These are phyloP conservation scores for Tenualosa thibaudeaui DNA, from an alignment of 2,797 vertebrate genomes.

Conservation along the genomic window DNA sequence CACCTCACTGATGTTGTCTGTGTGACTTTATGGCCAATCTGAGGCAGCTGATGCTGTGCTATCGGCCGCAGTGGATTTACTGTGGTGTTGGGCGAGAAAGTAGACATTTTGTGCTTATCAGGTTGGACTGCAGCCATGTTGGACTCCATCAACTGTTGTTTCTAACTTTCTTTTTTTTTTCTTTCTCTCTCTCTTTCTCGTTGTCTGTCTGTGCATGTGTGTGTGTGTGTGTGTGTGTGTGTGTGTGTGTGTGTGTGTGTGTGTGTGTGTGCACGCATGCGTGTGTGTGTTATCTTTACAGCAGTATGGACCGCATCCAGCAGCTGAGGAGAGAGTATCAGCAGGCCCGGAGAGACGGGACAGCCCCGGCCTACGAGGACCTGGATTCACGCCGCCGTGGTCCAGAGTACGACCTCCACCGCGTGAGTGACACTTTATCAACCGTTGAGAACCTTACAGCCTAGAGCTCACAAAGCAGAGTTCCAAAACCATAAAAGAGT, in stretches of 20 bases:
- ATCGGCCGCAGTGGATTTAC: background rate
- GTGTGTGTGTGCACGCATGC: slow-evolving; percentile 17
- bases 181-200: background rate
- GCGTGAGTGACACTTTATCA: slow-evolving; percentile 72
- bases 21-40: background rate
- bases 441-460: background rate
- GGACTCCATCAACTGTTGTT: background rate
- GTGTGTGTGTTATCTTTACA: slow-evolving; percentile 49
- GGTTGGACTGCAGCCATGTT: background rate
- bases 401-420: slow-evolving; percentile 76
- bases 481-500: too few relatives aligned
- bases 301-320: slow-evolving; percentile 89
- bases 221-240: slow-evolving; percentile 19
- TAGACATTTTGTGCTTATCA: background rate
- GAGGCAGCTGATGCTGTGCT: background rate
- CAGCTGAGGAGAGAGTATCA: slow-evolving; percentile 90
- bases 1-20: background rate
- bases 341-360: slow-evolving; percentile 86
- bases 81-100: background rate
- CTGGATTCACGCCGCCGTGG: slow-evolving; percentile 75
- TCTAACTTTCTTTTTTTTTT: background rate
- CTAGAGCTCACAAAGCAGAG: background rate
- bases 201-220: slow-evolving; percentile 36
- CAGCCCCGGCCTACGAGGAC: slow-evolving; percentile 83
- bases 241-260: slow-evolving; percentile 17